Percentiles rank a stretch among this genome's conserved stretches.
phyloP scores from a whole-genome alignment of 2,888 invertebrate species.

The Coleophora flavipennella region DNA sequence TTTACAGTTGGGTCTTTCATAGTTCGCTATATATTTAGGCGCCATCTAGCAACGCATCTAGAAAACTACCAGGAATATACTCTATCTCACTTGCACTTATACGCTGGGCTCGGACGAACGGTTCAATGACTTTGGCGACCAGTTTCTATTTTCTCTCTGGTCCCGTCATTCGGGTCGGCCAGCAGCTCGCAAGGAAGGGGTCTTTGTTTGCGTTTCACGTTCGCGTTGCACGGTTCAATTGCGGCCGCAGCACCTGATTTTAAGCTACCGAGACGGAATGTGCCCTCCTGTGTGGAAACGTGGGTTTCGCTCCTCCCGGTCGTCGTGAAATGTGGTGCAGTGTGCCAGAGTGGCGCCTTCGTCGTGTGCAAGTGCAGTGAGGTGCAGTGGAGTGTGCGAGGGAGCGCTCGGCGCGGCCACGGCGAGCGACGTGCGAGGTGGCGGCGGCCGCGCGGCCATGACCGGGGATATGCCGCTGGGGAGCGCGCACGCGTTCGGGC shows the following conservation, averaged over 20 bases:
- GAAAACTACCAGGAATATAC: constrained; percentile 12
- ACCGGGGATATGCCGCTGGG: constrained; percentile 70
- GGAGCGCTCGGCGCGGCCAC: constrained; percentile 61
- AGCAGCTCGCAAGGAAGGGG: constrained; percentile 46
- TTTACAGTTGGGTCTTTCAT: constrained; percentile 31
- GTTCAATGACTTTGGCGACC: constrained; percentile 71
- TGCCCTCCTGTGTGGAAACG: constrained; percentile 67
- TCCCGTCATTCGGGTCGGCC: constrained; percentile 62
- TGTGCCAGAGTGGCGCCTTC: constrained; percentile 65
- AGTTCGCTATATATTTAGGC: constrained; percentile 22
- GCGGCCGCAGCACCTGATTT: constrained; percentile 48
- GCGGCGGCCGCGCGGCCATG: constrained; percentile 67
- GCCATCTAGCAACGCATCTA: constrained; percentile 38
- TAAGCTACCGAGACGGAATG: constrained; percentile 67
- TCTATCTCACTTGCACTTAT: constrained; percentile 59
- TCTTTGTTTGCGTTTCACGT: constrained; percentile 73
- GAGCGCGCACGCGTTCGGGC: constrained; percentile 69
- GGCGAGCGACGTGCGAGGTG: constrained; percentile 61
- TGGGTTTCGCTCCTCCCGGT: constrained; percentile 65
- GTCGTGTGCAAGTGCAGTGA: constrained; percentile 68
- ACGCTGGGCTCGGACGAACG: constrained; percentile 47
- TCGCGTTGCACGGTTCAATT: constrained; percentile 62
- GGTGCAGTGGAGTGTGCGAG: constrained; percentile 64
- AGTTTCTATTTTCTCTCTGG: constrained; percentile 73
- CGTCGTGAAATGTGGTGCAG: constrained; percentile 63